Evolutionary conservation across 2,113 vertebrate genomes (phyloP), one percentile per base, ranked within the genome.

Genomic region (Sinocyclocheilus rhinocerous): DNA sequence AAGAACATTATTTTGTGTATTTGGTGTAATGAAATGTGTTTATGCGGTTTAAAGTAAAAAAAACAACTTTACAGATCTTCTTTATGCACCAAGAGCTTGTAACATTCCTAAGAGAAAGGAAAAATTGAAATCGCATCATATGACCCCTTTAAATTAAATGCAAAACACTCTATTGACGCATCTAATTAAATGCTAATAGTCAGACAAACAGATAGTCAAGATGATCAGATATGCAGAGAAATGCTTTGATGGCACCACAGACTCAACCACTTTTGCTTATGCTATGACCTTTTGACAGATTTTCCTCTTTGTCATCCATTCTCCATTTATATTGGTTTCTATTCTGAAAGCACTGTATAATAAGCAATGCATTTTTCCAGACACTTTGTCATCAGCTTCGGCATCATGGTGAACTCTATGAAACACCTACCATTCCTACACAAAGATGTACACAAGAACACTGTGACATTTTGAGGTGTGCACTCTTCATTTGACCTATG

Each of bases 401-500:
- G 13, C 15, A 81, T 15, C 33, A 52, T 24, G 1, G 42, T 50
- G 42, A 29, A 29, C 11, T 39, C 29, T 22, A 39, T 59, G 18
- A 79, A 77, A 18, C 57, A 42, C n/a, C 8, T 9, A 65, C 55
- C 12, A 8, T 61, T 59, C 50, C 0, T 67, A 15, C 65, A 18
- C 69, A 39, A 1, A 18, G 69, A 22, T 70, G 33, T 24, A 76
- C 48, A 16, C 75, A 16, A 18, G 7, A 76, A n/a, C n/a, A 29
- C 59, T 18, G 59, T 48, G 24, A 50, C 80, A 69, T 82, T 82
- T 82, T 29, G 16, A 69, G 42, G 42, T 82, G 42, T 50, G 15
- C 9, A 10, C 4, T 50, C 39, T 69, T 69, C 61, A 33, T 50
- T 80, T 81, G 80, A 69, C 80, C 80, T 33, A 82, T 52, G 80